These are phyloP conservation scores for Anastrepha ludens DNA, from an alignment of 1,140 invertebrate genomes.

Conservation along the genomic window DNA sequence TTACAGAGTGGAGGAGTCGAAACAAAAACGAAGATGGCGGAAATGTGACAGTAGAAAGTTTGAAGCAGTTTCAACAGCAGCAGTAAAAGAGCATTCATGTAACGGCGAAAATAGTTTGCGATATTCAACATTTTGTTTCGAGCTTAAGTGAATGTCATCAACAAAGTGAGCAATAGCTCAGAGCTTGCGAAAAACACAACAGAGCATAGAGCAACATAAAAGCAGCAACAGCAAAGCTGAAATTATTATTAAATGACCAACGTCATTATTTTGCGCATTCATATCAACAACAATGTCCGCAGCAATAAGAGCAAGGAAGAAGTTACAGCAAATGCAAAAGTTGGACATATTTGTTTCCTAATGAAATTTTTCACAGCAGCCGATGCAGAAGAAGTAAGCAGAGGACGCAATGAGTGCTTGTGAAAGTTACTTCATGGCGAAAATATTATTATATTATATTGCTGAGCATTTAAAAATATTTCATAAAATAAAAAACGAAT, in stretches of 20 bases:
- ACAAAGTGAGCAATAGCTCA: constrained; percentile 39
- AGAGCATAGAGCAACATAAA: background rate
- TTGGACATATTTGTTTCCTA: constrained; percentile 42
- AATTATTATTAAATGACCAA: constrained; percentile 43
- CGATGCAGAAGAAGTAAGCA: background rate
- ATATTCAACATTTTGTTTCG: constrained; percentile 45
- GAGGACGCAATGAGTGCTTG: background rate
- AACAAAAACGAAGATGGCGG: background rate
- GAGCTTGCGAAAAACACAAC: background rate
- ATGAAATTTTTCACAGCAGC: constrained; percentile 32
- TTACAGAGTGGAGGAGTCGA: background rate
- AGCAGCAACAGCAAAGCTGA: background rate
- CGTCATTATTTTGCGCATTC: constrained; percentile 7
- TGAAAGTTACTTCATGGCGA: background rate
- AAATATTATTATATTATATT: too few relatives aligned
- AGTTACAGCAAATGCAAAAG: constrained; percentile 17
- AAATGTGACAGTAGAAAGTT: constrained; percentile 32
- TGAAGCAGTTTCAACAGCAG: background rate
- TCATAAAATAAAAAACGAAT: background rate
- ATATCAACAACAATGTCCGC: constrained; percentile 24
- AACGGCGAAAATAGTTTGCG: background rate
- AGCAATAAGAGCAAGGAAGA: background rate
- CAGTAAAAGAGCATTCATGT: constrained; percentile 31
- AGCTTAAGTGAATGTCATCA: constrained; percentile 51
- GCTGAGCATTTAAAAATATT: background rate